Evolutionary conservation across 2,888 invertebrate species (phyloP), one percentile per base, ranked within the genome.

Genomic region (Drosophila mimica): DNA sequence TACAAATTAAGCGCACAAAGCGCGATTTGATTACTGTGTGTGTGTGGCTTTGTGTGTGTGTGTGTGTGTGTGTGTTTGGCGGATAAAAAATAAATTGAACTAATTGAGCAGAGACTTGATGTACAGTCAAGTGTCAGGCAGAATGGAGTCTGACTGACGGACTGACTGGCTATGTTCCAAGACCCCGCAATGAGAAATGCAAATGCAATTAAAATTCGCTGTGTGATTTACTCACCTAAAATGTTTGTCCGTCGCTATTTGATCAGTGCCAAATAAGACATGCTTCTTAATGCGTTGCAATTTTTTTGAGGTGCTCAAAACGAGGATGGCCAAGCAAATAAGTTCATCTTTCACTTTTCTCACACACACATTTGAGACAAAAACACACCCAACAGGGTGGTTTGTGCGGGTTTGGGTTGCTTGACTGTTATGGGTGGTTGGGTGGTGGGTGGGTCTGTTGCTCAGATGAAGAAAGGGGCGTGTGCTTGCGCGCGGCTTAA

Each of bases 241-340:
- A 79, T 81, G 76, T 77, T 83, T 82, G 91, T 91, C 91, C 87
- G 87, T 87, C 89, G 75, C 79, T 79, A 71, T 70, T 78, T 79
- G 69, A 87, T 79, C 69, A 89, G 84, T 90, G 87, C 91, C 87
- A 88, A 86, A 75, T 83, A 62, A 90, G 90, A 81, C 87, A 90
- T 88, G 91, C 90, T 82, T 90, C 87, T 71, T 67, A 66, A 60
- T 66, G 53, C 78, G 67, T 34, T 34, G 59, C 38, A 25, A 61
- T 61, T 36, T 46, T 25, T 28, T 54, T 48, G 56, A 51, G 38
- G 38, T 38, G 33, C 2, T 11, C 31, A 43, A 54, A 49, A 15
- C 57, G 15, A 57, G 60, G 33, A 43, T 65, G 52, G 63, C 33
- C 25, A 31, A 71, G 63, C 78, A 76, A 81, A 59, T 77, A 66